Base-by-base conservation (phyloP, 2,113 vertebrate species). In the Dryoscopus gambensis region DNA sequence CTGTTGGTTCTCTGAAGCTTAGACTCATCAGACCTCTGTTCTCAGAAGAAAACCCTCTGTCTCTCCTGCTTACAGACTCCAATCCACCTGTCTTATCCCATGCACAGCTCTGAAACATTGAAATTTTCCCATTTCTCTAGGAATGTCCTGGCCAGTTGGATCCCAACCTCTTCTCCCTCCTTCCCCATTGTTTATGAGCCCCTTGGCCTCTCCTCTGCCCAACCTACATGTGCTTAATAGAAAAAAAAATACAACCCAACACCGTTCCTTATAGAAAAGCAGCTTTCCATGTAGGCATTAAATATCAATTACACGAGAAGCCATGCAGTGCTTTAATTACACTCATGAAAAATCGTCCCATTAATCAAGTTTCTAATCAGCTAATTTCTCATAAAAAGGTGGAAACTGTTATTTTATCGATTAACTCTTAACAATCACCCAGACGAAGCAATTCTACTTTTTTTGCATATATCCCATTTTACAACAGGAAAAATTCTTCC, bases 301-400 rank as follows among this genome's bases (percentile, higher is more conserved):
- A 93, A 79, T 96, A 96, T 95, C 91, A 94, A 91, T 96, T 94
- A 96, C 76, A 97, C 1, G 2, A 95, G 96, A 97, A 98, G 80
- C 59, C 85, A 89, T 82, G 91, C 89, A 92, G 94, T 79, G 90
- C 91, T 97, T 98, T 97, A 97, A 98, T 98, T 97, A 97, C 84
- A 95, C 87, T 88, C 56, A 69, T 73, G 87, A 95, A 88, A 97
- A 98, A 97, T 84, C 76, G 83, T 80, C 90, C 69, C 92, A 97
- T 98, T 98, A 97, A 98, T 98, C 97, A 98, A 93, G 56, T 96
- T 93, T 93, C 93, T 98, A 98, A 98, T 97, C 97, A 97, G 89
- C 65, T 93, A 71, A 42, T 95, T 95, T 91, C 94, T 93, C 22
- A 16, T 96, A 91, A 97, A 96, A 95, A 89, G 81, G 84, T 90